Evolutionary conservation across 2,797 vertebrate genomes (phyloP).

Genomic region (Gymnoscopelus microlampas): DNA sequence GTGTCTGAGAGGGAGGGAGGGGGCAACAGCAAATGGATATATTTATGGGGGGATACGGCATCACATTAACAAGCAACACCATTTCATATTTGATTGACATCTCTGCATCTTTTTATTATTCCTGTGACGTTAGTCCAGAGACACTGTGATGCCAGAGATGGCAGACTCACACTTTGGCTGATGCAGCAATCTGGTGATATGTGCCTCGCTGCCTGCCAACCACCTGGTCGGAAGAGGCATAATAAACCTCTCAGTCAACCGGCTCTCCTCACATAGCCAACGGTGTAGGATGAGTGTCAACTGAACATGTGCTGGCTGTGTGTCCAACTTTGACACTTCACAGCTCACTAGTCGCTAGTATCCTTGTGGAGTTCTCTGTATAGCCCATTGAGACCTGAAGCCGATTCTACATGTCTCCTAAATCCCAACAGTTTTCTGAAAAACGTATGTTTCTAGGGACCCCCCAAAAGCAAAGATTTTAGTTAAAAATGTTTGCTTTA

Average conservation of each 20-base stretch:
- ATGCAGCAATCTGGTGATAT: slow-evolving; percentile 76
- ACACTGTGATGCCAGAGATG: slow-evolving; percentile 61
- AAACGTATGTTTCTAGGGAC: too few species aligned
- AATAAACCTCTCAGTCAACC: slow-evolving; percentile 75
- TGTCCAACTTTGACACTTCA: slow-evolving; percentile 70
- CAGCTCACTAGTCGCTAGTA: slow-evolving; percentile 56
- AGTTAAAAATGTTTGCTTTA: too few species aligned
- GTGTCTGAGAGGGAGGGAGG: not conserved
- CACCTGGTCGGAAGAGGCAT: slow-evolving; percentile 74
- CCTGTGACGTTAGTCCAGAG: slow-evolving; percentile 77
- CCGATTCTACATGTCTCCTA: too few species aligned
- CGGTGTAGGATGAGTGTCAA: slow-evolving; percentile 67
- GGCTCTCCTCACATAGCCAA: slow-evolving; percentile 49
- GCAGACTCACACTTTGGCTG: slow-evolving; percentile 78
- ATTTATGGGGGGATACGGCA: slow-evolving; percentile 4
- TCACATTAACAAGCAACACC: slow-evolving; percentile 55
- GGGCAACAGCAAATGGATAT: not conserved
- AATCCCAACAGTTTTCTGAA: too few species aligned
- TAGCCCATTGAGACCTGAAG: too few species aligned
- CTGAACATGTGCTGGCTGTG: slow-evolving; percentile 59
- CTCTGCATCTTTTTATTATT: slow-evolving; percentile 70
- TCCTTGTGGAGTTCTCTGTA: slow-evolving; percentile 55
- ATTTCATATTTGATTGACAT: slow-evolving; percentile 68
- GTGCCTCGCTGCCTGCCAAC: slow-evolving; percentile 71
- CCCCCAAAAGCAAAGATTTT: too few species aligned